Base-by-base conservation (phyloP, 2,113 vertebrate species). In the Physeter macrocephalus region DNA sequence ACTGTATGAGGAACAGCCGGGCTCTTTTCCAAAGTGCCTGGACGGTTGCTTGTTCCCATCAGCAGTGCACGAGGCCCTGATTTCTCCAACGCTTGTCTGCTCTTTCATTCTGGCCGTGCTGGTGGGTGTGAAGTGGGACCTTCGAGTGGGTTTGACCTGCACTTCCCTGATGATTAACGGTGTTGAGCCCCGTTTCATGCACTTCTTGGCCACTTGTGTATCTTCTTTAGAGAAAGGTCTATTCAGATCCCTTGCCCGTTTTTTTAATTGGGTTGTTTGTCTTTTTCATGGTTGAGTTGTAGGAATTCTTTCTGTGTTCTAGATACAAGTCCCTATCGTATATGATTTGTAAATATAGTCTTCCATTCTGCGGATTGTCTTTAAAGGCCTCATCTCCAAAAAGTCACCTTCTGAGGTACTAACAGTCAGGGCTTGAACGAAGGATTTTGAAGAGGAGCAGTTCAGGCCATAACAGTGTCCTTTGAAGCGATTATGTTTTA, bases 341-440 rank as follows among this genome's bases (percentile, higher is more conserved):
- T 0, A 17, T 3, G 23, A 61, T 21, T 21, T 72, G 31, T 8
- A 21, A 8, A 14, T 5, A 49, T 36, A 23, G 23, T 21, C 52
- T 21, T 25, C 39, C 11, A 1, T 15, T 18, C 54, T n/a, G 27
- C 0, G 2, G 54, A 23, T 3, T 27, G 6, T 36, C 15, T 66
- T 17, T 34, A 66, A 15, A 66, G 31, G 34, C 64, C 49, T 52
- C 5, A 1, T 15, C 12, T 29, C n/a, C 78, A 6, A 59, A 59
- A 8, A 29, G 78, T 11, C 52, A 5, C 14, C 9, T 41, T 41
- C n/a, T 36, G 5, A 15, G 77, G 54, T 17, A n/a, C 54, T 39
- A 1, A 8, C 23, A 15, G n/a, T 39, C 12, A 29, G n/a, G n/a
- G n/a, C n/a, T 80, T 27, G 3, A 59, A 29, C n/a, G 17, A 6